Conservation (phyloP, 2,888 invertebrate genomes). For the Dolichopus griseipennis region DNA sequence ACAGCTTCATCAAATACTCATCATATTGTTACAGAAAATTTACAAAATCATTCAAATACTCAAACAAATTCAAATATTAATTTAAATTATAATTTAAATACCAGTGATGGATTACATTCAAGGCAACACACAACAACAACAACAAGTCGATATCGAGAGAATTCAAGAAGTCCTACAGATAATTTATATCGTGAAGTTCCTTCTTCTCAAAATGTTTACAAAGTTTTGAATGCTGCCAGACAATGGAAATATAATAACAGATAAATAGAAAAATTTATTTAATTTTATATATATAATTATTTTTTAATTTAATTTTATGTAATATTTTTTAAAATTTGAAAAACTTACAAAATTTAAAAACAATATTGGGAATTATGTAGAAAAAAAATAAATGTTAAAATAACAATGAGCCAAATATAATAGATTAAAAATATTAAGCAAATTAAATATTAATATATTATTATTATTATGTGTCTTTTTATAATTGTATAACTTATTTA, state of each 20-base stretch:
- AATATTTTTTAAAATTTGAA: neutral
- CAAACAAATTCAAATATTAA: neutral
- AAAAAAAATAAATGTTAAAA: neutral
- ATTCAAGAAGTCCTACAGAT: constrained; percentile 22
- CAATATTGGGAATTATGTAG: neutral
- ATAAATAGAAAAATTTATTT: constrained; percentile 2
- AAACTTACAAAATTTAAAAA: neutral
- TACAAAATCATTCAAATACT: neutral
- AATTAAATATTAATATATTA: neutral
- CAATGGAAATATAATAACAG: constrained; percentile 14
- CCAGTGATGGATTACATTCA: constrained; percentile 7
- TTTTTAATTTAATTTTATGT: neutral
- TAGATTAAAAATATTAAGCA: neutral
- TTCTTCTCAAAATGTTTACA: constrained; percentile 21
- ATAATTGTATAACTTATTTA: constrained; percentile 4
- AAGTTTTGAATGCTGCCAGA: constrained; percentile 16
- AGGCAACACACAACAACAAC: constrained; percentile 7
- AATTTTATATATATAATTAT: neutral
- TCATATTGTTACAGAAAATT: neutral
- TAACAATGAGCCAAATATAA: constrained; percentile 4
- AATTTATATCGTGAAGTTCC: constrained; percentile 21
- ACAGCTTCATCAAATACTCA: neutral
- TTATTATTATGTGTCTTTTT: neutral
- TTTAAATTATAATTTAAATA: neutral
- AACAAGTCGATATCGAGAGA: constrained; percentile 20